Evolutionary conservation across 2,113 vertebrate species (phyloP).

Genomic region (Anseranas semipalmata): DNA sequence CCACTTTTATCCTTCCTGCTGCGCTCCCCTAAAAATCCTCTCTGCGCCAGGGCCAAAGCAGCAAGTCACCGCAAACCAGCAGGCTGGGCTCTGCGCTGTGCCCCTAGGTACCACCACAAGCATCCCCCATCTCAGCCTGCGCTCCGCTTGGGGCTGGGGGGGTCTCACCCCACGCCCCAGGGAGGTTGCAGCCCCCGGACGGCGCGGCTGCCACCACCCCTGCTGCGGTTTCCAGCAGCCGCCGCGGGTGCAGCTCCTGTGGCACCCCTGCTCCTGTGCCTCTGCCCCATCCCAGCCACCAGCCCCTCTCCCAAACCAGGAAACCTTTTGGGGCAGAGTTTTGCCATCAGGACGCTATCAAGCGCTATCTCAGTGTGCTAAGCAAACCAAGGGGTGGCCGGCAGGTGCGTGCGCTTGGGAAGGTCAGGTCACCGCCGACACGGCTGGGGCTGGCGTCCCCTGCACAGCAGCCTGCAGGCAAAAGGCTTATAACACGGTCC

Average conservation of each 20-base stretch:
- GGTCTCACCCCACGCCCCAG: rapidly evolving
- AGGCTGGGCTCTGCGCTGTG: neutral
- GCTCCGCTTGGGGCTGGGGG: rapidly evolving
- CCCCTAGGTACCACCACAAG: neutral
- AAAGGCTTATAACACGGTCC: neutral
- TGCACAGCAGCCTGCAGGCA: neutral
- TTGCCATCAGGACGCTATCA: neutral
- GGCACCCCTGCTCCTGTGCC: neutral
- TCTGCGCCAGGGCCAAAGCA: neutral
- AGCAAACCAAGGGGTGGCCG: too few species aligned
- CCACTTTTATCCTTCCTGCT: neutral
- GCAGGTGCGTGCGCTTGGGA: too few species aligned
- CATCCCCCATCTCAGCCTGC: neutral
- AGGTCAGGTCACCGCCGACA: too few species aligned
- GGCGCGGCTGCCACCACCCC: rapidly evolving
- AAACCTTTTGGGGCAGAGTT: neutral
- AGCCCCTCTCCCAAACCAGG: neutral
- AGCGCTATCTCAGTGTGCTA: too few species aligned
- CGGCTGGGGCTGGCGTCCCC: too few species aligned
- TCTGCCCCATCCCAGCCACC: neutral
- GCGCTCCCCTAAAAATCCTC: neutral
- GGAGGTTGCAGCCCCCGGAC: rapidly evolving
- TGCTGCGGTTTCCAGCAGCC: rapidly evolving
- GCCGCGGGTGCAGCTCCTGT: neutral
- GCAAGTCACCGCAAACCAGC: neutral